phyloP scores from a whole-genome alignment of 2,888 invertebrate genomes.

The Actias luna region DNA sequence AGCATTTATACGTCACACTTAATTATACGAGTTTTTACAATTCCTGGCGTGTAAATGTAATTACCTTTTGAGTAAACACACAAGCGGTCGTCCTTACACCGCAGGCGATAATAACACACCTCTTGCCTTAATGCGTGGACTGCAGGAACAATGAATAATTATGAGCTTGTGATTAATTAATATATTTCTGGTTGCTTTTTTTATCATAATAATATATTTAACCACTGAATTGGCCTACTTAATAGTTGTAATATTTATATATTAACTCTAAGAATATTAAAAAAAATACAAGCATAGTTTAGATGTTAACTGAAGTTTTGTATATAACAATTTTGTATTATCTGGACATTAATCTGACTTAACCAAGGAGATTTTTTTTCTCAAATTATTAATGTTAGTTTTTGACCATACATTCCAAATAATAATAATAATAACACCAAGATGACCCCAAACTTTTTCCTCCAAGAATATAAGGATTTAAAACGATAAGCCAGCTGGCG shows the following conservation, averaged over 20 bases:
- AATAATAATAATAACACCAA: too few species aligned
- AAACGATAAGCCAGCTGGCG: too few species aligned
- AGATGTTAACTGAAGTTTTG: background rate
- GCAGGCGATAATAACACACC: slow-evolving; percentile 28
- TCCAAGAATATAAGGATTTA: too few species aligned
- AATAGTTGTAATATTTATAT: background rate
- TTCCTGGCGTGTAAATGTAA: slow-evolving; percentile 6
- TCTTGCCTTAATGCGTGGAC: slow-evolving; percentile 25
- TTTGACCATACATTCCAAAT: too few species aligned
- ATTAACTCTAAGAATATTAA: background rate
- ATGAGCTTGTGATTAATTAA: slow-evolving; percentile 26
- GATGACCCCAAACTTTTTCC: too few species aligned
- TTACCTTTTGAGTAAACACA: slow-evolving; percentile 23
- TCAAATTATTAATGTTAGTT: too few species aligned
- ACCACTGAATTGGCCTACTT: background rate
- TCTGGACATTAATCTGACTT: too few species aligned
- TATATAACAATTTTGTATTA: too few species aligned
- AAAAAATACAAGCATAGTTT: background rate
- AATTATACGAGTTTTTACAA: slow-evolving; percentile 14
- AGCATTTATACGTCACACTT: slow-evolving; percentile 5
- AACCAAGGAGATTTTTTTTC: too few species aligned
- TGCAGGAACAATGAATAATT: slow-evolving; percentile 29
- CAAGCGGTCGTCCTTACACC: slow-evolving; percentile 30
- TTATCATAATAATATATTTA: background rate
- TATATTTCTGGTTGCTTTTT: slow-evolving; percentile 23